Evolutionary conservation across 2,797 vertebrate genomes (phyloP), one percentile per base, ranked within the genome.

Genomic region (Australoheros facetus): DNA sequence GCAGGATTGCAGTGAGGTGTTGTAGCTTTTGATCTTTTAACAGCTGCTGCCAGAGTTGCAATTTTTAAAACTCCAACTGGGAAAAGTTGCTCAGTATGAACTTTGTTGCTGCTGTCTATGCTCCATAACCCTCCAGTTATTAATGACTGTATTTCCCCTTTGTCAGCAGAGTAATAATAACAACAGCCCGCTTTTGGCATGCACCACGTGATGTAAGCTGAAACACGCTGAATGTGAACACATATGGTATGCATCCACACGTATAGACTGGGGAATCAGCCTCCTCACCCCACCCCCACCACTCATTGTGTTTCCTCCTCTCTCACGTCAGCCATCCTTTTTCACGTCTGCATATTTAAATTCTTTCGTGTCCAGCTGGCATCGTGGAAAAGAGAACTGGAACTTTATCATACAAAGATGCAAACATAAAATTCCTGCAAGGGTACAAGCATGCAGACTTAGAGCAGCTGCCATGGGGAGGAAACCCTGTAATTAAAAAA

Each of bases 151-250:
- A 0, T 83, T 89, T 86, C 89, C 83, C 81, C 84, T 77, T 82
- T 81, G 91, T 94, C 94, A 94, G 92, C 92, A 90, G 70, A 89
- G 88, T 88, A 83, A 82, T 85, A 88, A 85, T 81, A 88, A 82
- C 82, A 88, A 78, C 79, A 62, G 80, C 73, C 86, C 58, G 21
- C 39, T 74, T 69, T 88, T 87, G 82, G 87, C 92, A 42, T 19
- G 39, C 64, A 5, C 73, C 71, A 53, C 73, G 73, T 90, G 88
- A 93, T 92, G 89, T 91, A 89, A 91, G 84, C 84, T 83, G 82
- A 85, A 90, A 89, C 87, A 85, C 72, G 84, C 82, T 87, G 85
- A 90, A 77, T 73, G 90, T 74, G 86, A 89, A 85, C 87, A 92
- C 92, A 94, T 90, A 88, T 93, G 93, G 91, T 83, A 78, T 75